A percentile compares a stretch with the other conserved stretches of the same genome.
Conservation (phyloP, 2,888 invertebrate species). For the Hirtodrosophila confusa region DNA sequence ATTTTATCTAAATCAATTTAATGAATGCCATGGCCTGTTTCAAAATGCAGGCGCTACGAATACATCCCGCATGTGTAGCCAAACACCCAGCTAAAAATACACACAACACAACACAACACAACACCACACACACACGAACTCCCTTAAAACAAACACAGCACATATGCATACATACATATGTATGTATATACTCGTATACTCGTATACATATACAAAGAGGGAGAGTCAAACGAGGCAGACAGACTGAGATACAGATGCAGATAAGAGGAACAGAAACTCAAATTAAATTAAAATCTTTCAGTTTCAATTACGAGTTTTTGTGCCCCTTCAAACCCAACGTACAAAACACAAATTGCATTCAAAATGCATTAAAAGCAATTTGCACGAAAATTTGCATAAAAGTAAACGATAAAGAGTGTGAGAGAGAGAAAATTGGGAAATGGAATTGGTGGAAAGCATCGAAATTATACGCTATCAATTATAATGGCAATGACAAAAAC, state of each 20-base stretch:
- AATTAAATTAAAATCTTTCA: conserved; percentile 81
- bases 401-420: conserved; percentile 36
- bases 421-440: conserved; percentile 28
- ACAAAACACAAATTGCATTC: conserved; percentile 81
- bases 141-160: conserved; percentile 45
- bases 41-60: conserved; percentile 50
- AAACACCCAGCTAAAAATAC: conserved; percentile 57
- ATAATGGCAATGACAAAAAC: conserved; percentile 79
- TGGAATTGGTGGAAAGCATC: conserved; percentile 51
- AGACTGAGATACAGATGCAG: conserved; percentile 44
- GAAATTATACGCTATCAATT: conserved; percentile 79
- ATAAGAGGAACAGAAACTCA: conserved; percentile 76
- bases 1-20: conserved; percentile 76
- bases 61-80: conserved; percentile 58
- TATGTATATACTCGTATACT: not conserved
- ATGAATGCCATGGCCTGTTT: conserved; percentile 53
- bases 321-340: conserved; percentile 77
- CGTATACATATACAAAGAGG: not conserved
- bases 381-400: conserved; percentile 79
- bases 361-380: conserved; percentile 81
- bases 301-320: conserved; percentile 80
- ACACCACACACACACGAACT: conserved; percentile 10
- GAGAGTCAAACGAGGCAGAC: conserved; percentile 9
- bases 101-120: conserved; percentile 27
- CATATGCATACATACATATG: conserved; percentile 4